Evolutionary conservation across 2,113 vertebrate species (phyloP), one percentile per base, ranked within the genome.

Genomic region (Rattus norvegicus): DNA sequence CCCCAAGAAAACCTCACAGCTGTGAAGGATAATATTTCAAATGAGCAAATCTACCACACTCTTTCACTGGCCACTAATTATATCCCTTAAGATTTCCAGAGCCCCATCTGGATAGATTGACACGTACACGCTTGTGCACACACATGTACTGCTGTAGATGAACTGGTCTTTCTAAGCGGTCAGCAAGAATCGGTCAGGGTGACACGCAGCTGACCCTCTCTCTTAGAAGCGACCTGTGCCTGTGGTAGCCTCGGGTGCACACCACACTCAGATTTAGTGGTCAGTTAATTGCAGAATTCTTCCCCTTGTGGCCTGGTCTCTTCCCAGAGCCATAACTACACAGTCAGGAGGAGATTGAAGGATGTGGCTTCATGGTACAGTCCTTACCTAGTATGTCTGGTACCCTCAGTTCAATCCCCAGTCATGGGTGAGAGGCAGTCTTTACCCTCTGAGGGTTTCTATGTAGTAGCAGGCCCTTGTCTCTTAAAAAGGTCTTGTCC

Each of bases 201-300:
- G 83, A 91, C 8, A 19, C 54, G 33, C 81, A 91, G n/a, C 80
- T 61, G 77, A 73, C 13, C 69, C 9, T 70, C 52, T 14, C 22
- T 89, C 81, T 76, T 10, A 69, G 30, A 87, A 79, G 65, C 12
- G 73, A 61, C 61, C 91, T 30, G 91, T 47, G 69, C 77, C 72
- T 81, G 19, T 6, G 1, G 75, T 36, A 84, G 54, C 92, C 80
- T 63, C 11, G 2, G 63, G 59, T 77, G 92, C 67, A 81, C 70
- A 49, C 80, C 20, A 1, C 52, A 83, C 72, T 47, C 95, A 67
- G 89, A 92, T 89, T 56, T 4, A 16, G 91, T 28, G 63, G 73
- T 56, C 92, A 93, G 86, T 69, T 69, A 92, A 67, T 65, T 59
- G 76, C 73, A 95, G 77, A 72, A 0, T 47, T 59, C 90, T 91